Evolutionary conservation across 1,140 invertebrate species (phyloP), one percentile per base, ranked within the genome.

Genomic region (Anoplolepis gracilipes): DNA sequence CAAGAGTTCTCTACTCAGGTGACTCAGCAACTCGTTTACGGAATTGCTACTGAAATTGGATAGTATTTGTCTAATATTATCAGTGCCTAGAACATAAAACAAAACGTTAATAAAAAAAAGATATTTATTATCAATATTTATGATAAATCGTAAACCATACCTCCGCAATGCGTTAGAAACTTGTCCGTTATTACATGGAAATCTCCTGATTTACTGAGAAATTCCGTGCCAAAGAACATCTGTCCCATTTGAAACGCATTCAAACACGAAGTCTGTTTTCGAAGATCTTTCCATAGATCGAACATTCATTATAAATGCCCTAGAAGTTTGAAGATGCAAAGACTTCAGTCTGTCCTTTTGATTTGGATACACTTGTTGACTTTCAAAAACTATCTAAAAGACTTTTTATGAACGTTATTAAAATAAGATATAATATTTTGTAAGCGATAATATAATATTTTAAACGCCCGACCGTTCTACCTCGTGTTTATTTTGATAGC

Each of bases 311-410:
- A 98, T 95, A 0, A 96, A 97, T 4, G 97, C 96, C 81, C 97
- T 95, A 0, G 98, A 98, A 1, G 97, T 97, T 95, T 98, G 97
- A 22, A 98, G 94, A 90, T 98, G 97, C 30, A 99, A 93, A 49
- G 97, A 97, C 85, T 97, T 96, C 4, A 98, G 98, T 59, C 98
- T 94, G 92, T 98, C 98, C 75, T 97, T 96, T 93, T 98, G 97
- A 86, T 96, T 96, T 13, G 96, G 95, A 91, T 97, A 96, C 85
- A 97, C 97, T 22, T 95, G 93, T 61, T 95, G 96, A 72, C 97
- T 97, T 93, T 97, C 97, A 90, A 97, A 96, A 67, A 97, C 95
- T 88, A 97, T 92, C 97, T 97, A 91, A 53, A 95, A 95, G 10
- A 85, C 49, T 72, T 69, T 42, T 11, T 49, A 19, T 49, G 19